phyloP scores from a whole-genome alignment of 2,113 vertebrate genomes.

The Pantherophis guttatus region DNA sequence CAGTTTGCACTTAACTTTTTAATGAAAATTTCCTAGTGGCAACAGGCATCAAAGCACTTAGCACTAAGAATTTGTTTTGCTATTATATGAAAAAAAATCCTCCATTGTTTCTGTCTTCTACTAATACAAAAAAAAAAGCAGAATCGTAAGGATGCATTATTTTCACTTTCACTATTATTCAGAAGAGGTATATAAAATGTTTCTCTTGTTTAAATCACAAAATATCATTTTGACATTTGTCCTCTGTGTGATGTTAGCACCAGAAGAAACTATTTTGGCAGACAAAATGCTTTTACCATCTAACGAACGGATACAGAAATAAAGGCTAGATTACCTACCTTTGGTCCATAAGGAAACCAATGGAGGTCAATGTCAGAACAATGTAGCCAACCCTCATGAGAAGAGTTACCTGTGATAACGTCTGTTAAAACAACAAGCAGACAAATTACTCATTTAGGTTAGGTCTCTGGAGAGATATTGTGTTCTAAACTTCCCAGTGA shows the following conservation, averaged over 20 bases:
- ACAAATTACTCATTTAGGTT: conserved; percentile 1
- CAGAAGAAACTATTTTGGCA: neutral
- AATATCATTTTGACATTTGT: neutral
- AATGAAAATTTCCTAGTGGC: neutral
- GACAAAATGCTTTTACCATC: neutral
- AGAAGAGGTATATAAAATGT: neutral
- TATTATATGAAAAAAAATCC: neutral
- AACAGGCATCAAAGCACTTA: neutral
- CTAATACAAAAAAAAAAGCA: neutral
- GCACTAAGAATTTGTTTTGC: neutral
- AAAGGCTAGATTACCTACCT: conserved; percentile 68
- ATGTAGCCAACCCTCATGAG: conserved; percentile 79
- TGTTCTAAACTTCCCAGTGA: conserved; percentile 4
- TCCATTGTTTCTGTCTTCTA: neutral
- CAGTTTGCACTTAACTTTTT: neutral
- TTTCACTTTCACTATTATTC: neutral
- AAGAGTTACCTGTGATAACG: conserved; percentile 72
- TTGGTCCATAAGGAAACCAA: conserved; percentile 84
- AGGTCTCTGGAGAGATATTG: conserved; percentile 12
- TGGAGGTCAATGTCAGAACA: conserved; percentile 82
- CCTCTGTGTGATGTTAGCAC: neutral
- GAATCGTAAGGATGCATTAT: neutral
- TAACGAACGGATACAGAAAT: neutral
- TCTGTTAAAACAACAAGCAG: conserved; percentile 60
- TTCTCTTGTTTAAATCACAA: rapidly evolving